Percentiles rank a stretch among this genome's conserved stretches.
Evolutionary conservation across 2,797 vertebrate genomes (phyloP).

Genomic region (Babyrousa celebensis): DNA sequence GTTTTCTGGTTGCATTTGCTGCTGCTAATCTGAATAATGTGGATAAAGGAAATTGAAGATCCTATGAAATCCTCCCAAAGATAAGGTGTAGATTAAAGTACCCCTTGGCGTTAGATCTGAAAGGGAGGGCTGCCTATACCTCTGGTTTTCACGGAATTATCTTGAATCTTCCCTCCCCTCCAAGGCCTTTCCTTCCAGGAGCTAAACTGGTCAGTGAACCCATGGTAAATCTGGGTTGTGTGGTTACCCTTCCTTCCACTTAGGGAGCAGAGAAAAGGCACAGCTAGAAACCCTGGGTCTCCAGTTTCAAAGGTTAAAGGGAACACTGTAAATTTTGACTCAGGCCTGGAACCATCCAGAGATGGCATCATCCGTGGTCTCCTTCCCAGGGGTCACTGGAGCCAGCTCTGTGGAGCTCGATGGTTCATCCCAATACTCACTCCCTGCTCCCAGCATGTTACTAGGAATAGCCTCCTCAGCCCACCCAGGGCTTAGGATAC

Average conservation of each 20-base stretch:
- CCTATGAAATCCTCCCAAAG: neutral
- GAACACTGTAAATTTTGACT: neutral
- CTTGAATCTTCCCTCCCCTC: neutral
- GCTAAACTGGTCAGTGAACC: neutral
- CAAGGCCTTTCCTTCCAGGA: neutral
- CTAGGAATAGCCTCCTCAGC: neutral
- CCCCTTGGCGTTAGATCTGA: neutral
- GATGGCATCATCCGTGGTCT: neutral
- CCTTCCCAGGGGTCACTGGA: neutral
- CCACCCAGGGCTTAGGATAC: neutral
- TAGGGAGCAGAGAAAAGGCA: neutral
- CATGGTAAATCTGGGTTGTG: neutral
- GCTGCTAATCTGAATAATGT: slow-evolving; percentile 10
- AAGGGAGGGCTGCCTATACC: neutral
- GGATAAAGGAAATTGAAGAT: neutral
- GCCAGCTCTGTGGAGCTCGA: neutral
- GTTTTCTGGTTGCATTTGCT: neutral
- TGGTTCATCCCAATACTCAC: neutral
- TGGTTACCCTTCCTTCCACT: neutral
- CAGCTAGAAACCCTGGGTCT: neutral
- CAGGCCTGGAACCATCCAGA: neutral
- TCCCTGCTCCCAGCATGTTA: neutral
- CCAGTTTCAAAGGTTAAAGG: neutral
- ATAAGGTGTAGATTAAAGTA: neutral
- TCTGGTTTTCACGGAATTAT: neutral